Evolutionary conservation across 2,888 invertebrate genomes (phyloP).

Genomic region (Sesamia inferens): DNA sequence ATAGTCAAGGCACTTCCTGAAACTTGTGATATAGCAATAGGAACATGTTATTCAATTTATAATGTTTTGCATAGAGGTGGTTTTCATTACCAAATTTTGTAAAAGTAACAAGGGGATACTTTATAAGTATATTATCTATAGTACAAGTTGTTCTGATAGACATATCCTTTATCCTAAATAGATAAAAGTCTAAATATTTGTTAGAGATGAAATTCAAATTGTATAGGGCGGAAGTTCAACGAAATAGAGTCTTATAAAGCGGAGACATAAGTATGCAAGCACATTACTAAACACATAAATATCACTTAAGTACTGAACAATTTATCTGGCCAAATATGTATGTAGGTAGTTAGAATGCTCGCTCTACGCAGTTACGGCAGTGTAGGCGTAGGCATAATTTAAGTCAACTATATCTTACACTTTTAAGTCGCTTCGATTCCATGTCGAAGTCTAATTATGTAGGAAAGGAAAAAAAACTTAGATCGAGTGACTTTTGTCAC

Average conservation of each 20-base stretch:
- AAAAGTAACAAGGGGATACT: neutral
- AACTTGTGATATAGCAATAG: neutral
- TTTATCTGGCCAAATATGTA: constrained; percentile 30
- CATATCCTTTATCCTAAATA: neutral
- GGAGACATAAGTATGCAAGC: constrained; percentile 15
- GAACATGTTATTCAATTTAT: neutral
- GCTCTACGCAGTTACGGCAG: constrained; percentile 31
- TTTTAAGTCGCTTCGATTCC: constrained; percentile 52
- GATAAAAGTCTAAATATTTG: no score
- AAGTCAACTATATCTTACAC: constrained; percentile 32
- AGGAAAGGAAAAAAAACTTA: constrained; percentile 56
- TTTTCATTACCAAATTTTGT: neutral
- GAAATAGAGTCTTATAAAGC: neutral
- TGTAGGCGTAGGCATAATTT: constrained; percentile 41
- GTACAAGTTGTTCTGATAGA: neutral
- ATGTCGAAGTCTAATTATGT: constrained; percentile 63
- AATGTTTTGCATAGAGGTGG: neutral
- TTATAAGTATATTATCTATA: neutral
- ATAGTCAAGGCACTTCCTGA: neutral
- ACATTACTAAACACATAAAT: constrained; percentile 34
- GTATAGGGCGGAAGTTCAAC: neutral
- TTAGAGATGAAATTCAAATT: neutral
- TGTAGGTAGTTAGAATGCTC: constrained; percentile 7
- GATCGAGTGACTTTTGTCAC: constrained; percentile 74
- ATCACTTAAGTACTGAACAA: constrained; percentile 33